These are phyloP conservation scores for Epinephelus cyanopodus DNA, from an alignment of 2,113 vertebrate species.

Conservation along the genomic window DNA sequence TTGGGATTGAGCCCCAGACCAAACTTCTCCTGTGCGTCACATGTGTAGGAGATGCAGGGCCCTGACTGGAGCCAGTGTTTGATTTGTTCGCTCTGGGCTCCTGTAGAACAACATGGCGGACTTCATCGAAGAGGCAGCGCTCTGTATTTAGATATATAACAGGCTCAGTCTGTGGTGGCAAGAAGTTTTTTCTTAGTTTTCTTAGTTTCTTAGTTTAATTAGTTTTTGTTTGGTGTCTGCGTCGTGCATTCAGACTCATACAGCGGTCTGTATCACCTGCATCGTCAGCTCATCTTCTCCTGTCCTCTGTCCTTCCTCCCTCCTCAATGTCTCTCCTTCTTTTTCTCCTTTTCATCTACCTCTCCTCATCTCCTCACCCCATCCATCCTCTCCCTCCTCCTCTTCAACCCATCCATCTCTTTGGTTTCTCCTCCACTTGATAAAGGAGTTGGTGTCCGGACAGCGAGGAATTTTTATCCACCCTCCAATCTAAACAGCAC, in stretches of 20 bases:
- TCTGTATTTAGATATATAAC: no score
- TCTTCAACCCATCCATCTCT: slow-evolving; percentile 29
- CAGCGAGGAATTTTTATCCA: slow-evolving; percentile 75
- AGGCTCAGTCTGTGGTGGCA: no score
- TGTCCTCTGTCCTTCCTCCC: not conserved
- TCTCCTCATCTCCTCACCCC: slow-evolving; percentile 7
- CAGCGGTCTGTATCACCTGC: not conserved
- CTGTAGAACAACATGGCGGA: no score
- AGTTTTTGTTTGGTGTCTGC: no score
- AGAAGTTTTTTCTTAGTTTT: no score
- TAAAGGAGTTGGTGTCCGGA: slow-evolving; percentile 54
- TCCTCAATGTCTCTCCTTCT: not conserved
- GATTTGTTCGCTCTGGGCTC: no score
- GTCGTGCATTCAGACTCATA: not conserved
- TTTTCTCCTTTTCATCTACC: not conserved
- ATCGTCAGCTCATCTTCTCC: not conserved
- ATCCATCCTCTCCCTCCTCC: slow-evolving; percentile 17
- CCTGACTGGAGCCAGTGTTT: no score
- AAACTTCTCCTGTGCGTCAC: no score
- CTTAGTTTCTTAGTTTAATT: no score
- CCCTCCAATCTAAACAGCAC: slow-evolving; percentile 74
- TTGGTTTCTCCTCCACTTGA: slow-evolving; percentile 53
- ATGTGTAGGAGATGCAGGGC: no score
- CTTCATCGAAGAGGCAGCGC: no score
- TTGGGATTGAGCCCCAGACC: no score